Evolutionary conservation across 2,888 invertebrate species (phyloP).

Genomic region (Acleris sparsana): DNA sequence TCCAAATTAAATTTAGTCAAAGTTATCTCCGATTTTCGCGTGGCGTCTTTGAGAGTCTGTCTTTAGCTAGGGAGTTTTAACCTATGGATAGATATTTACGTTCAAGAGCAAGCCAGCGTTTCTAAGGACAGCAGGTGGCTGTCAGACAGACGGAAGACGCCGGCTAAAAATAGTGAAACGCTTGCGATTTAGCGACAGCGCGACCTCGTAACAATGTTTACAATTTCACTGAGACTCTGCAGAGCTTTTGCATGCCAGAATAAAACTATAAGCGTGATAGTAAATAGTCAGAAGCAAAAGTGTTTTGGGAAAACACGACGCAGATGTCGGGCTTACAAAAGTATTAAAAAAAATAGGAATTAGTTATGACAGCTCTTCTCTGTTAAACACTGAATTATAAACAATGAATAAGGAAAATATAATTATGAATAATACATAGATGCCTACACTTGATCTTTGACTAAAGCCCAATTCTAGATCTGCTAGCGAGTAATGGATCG

Average conservation of each 20-base stretch:
- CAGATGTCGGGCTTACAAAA: background rate
- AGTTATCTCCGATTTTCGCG: conserved; percentile 50
- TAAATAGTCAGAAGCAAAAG: conserved; percentile 8
- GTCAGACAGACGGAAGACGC: conserved; percentile 79
- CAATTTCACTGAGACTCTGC: conserved; percentile 64
- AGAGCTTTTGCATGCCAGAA: conserved; percentile 40
- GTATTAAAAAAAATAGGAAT: background rate
- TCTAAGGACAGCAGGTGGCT: conserved; percentile 67
- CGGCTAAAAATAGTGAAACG: conserved; percentile 72
- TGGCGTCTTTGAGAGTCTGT: conserved; percentile 14
- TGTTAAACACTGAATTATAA: too few relatives aligned
- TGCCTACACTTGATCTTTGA: too few relatives aligned
- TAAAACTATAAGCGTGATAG: conserved; percentile 21
- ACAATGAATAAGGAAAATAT: too few relatives aligned
- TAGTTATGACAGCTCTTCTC: too few relatives aligned
- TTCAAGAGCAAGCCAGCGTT: conserved; percentile 43
- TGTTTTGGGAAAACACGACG: background rate
- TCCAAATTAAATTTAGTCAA: conserved; percentile 51
- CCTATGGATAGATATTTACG: conserved; percentile 37
- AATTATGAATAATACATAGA: too few relatives aligned
- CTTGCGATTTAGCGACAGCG: conserved; percentile 74
- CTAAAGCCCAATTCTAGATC: too few relatives aligned
- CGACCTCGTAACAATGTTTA: conserved; percentile 78
- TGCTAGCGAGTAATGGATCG: too few relatives aligned
- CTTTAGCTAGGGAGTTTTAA: background rate